Evolutionary conservation across 2,797 vertebrate species (phyloP).

Genomic region (Sebastes kiyomatsui): DNA sequence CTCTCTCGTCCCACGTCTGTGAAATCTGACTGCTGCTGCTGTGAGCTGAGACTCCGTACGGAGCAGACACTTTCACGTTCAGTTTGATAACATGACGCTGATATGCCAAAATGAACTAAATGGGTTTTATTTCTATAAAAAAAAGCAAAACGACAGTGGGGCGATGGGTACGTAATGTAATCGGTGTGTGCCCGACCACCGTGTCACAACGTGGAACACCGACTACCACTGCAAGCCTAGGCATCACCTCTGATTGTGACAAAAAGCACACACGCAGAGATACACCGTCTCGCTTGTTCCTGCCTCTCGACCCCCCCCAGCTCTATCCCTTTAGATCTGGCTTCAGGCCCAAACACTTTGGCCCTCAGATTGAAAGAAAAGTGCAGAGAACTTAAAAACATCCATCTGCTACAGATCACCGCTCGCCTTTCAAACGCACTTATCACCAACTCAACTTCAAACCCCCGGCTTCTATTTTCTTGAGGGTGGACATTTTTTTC

Average conservation of each 20-base stretch:
- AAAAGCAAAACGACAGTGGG: too few relatives aligned
- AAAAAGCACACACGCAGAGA: neutral
- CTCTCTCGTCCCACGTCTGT: too few relatives aligned
- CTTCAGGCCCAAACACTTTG: conserved; percentile 16
- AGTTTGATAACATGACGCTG: too few relatives aligned
- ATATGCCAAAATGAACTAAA: too few relatives aligned
- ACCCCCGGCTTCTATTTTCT: conserved; percentile 39
- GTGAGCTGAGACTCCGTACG: too few relatives aligned
- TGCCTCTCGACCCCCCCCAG: neutral
- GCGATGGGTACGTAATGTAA: too few relatives aligned
- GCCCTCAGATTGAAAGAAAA: conserved; percentile 19
- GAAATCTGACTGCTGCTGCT: too few relatives aligned
- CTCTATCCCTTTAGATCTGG: conserved; percentile 10
- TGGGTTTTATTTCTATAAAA: too few relatives aligned
- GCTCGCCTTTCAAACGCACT: conserved; percentile 30
- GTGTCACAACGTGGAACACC: too few relatives aligned
- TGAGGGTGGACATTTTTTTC: conserved; percentile 31
- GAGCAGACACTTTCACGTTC: too few relatives aligned
- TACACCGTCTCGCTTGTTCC: neutral
- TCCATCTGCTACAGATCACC: conserved; percentile 47
- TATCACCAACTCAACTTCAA: conserved; percentile 30
- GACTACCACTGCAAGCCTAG: neutral
- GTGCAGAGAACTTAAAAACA: conserved; percentile 41
- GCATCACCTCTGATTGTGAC: conserved; percentile 16
- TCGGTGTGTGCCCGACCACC: too few relatives aligned